Evolutionary conservation across 2,888 invertebrate species (phyloP), one percentile per base, ranked within the genome.

Genomic region (Lepidocyrtinus sp.): DNA sequence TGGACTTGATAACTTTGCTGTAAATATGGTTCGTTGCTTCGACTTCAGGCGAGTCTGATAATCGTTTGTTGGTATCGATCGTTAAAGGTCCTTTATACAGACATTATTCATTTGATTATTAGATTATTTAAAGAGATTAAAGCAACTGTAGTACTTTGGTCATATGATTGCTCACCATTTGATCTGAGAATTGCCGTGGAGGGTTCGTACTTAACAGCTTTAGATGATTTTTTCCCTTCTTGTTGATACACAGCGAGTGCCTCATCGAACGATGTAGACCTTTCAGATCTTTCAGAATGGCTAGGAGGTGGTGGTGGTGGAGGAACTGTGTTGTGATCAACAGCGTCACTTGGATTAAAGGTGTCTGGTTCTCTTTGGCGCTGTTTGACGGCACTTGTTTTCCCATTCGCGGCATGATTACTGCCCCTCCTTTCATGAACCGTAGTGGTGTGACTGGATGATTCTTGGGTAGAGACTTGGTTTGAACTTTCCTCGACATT

Each of bases 1-100:
- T 75, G 0, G 75, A 67, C 21, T 80, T 80, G n/a, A 80, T 62
- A 50, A 80, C 75, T 67, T 75, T 64, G 45, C 80, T 80, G 71
- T 80, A 80, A 67, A 80, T 75, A 61, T 75, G 80, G 46, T 75
- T 79, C 21, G 2, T 12, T 71, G 80, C 21, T 71, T 79, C 45
- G 1, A 22, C 22, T 62, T 62, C 12, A 22, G 2, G 22, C n/a
- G 36, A 45, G 46, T 69, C 79, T 5, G 36, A 50, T n/a, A 25
- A 26, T 5, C 67, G 74, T 55, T 26, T 74, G n/a, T 9, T 45
- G 22, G 69, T n/a, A 1, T 68, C 59, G 15, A 64, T 17, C 17
- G 12, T 26, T 69, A 69, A 46, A 55, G 74, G 74, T 50, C 79
- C 79, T 79, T 21, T 7, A n/a, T n/a, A 36, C 5, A 36, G 36